Evolutionary conservation across 2,113 vertebrate genomes (phyloP).

Genomic region (Lampris megalopsis): DNA sequence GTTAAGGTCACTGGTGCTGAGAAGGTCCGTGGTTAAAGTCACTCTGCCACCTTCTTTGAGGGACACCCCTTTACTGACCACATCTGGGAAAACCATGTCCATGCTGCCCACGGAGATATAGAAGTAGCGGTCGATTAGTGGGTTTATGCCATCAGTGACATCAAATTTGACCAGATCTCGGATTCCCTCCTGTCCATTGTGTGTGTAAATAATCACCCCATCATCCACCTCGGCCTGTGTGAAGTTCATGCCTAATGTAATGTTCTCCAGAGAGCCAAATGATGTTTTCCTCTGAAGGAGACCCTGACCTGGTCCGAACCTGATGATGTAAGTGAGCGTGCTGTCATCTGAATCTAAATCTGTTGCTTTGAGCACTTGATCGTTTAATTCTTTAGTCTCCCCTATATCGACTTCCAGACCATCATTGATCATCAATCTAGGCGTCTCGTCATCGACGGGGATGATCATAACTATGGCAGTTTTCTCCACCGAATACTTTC

Average conservation of each 20-base stretch:
- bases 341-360: slow-evolving; percentile 95
- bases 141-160: slow-evolving; percentile 92
- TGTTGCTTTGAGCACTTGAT: slow-evolving; percentile 89
- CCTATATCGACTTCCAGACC: slow-evolving; percentile 92
- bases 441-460: slow-evolving; percentile 93
- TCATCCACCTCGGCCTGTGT: slow-evolving; percentile 92
- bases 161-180: slow-evolving; percentile 95
- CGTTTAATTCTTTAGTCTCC: slow-evolving; percentile 87
- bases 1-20: slow-evolving; percentile 94
- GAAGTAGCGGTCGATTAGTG: slow-evolving; percentile 94
- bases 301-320: slow-evolving; percentile 89
- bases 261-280: slow-evolving; percentile 84
- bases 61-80: slow-evolving; percentile 94
- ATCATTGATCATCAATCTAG: slow-evolving; percentile 91
- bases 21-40: slow-evolving; percentile 92
- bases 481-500: slow-evolving; percentile 85
- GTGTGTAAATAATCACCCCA: slow-evolving; percentile 86
- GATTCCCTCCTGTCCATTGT: slow-evolving; percentile 89
- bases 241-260: slow-evolving; percentile 93
- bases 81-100: slow-evolving; percentile 93
- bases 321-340: slow-evolving; percentile 85
- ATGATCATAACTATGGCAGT: slow-evolving; percentile 86
- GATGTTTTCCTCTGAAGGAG: slow-evolving; percentile 83
- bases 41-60: slow-evolving; percentile 93
- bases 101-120: slow-evolving; percentile 90